These are phyloP conservation scores for Mactromeris polynyma DNA, from an alignment of 2,888 invertebrate genomes.

Conservation along the genomic window DNA sequence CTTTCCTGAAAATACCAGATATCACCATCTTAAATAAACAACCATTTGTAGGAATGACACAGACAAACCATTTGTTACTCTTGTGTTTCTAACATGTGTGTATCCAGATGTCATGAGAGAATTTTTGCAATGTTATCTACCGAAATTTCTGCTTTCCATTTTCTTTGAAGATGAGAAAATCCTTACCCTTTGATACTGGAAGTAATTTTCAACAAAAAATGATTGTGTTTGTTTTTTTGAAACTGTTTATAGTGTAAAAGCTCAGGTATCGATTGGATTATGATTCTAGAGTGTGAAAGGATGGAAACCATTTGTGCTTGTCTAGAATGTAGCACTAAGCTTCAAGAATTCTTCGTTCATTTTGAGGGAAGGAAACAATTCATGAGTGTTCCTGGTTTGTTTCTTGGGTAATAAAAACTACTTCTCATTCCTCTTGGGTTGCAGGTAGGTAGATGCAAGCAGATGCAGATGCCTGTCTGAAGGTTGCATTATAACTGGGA, in stretches of 20 bases:
- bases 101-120: neutral
- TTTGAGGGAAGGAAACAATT: no score
- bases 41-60: neutral
- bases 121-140: neutral
- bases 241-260: neutral
- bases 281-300: neutral
- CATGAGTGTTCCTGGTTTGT: no score
- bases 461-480: no score
- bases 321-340: neutral
- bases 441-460: no score
- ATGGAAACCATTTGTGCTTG: neutral
- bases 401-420: no score
- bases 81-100: neutral
- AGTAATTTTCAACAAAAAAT: constrained; percentile 7
- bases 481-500: no score
- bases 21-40: neutral
- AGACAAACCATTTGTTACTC: neutral
- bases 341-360: neutral
- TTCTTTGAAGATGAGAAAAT: constrained; percentile 5
- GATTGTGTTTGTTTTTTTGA: neutral
- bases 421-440: no score
- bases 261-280: neutral
- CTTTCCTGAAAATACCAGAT: neutral
- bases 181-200: neutral
- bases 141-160: neutral